Evolutionary conservation across 2,113 vertebrate genomes (phyloP), one percentile per base, ranked within the genome.

Genomic region (Oreochromis tanganicae): DNA sequence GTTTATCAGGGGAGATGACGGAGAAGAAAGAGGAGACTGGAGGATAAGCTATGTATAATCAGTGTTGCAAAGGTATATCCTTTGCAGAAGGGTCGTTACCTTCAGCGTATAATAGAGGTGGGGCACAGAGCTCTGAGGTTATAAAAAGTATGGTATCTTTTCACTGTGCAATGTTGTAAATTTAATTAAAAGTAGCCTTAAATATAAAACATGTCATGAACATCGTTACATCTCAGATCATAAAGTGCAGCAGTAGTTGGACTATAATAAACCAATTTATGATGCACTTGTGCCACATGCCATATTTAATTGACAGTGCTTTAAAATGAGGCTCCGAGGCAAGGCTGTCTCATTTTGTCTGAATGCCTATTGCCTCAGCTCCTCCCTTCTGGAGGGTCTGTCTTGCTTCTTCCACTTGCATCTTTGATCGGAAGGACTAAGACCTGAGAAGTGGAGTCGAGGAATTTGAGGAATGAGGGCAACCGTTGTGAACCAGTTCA

Each of bases 251-350:
- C 71, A 50, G 4, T 50, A 32, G 43, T n/a, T 52, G 46, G 46
- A 34, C 27, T 52, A 34, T 78, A 52, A 52, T 32, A n/a, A 52
- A 52, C 43, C 4, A 52, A 78, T 78, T 78, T 13, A 78, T 78
- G 46, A 78, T 52, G 27, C 43, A 12, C 9, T 75, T 75, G 24
- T 29, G 71, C 71, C 24, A 50, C 71, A 48, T 48, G 16, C 16
- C 43, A 29, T 48, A 29, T 75, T 75, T 75, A 75, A 75, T 75
- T 29, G 71, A 46, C 43, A 19, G 24, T 7, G 71, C 43, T 75
- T 75, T 75, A 75, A 75, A 48, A 75, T 50, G 43, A 75, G 43
- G 21, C 43, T 50, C 71, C 43, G 7, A 75, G 71, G 43, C 24
- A 12, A 75, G 71, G 71, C 71, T 19, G 71, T 7, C 71, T 75